Evolutionary conservation across 1,140 invertebrate genomes (phyloP), one percentile per base, ranked within the genome.

Genomic region (Drosophila mojavensis): DNA sequence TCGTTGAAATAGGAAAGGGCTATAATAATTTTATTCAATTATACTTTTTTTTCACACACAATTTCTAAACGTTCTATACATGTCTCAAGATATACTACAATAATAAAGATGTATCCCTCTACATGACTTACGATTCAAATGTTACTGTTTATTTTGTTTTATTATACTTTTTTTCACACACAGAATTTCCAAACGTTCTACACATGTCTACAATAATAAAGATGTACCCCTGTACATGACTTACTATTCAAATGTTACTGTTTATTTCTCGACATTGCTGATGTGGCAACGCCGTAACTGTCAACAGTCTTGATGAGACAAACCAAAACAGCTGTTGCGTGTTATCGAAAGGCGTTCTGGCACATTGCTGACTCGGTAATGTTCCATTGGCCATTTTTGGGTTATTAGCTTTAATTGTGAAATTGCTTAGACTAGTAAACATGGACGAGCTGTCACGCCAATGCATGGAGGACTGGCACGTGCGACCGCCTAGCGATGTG

Each of bases 401-500:
- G 39, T 55, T 69, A 63, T 58, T 63, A 63, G 53, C 26, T 69
- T 62, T 45, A 58, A 45, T 75, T 75, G 71, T 58, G 66, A 70
- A 69, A 75, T 62, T 58, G 17, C 28, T 33, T 62, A 36, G 45
- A 26, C n/a, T 36, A 36, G 50, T 11, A 5, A 48, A 26, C 26
- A 88, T 88, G 84, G 84, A 89, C 48, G 92, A 93, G 69, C 85
- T 92, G 68, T 94, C 93, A 47, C 92, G 92, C 13, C 92, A 94
- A 73, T 84, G 94, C 50, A 93, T 93, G 60, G 93, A 94, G 61
- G 94, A 94, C 80, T 94, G 92, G 64, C 94, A 94, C 73, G 79
- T 94, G 33, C 91, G 94, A 41, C 90, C 93, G 20, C 93, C 94
- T 5, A 93, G 78, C 39, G 93, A 94, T 75, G 92, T 93, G 15